Conservation (phyloP, 1,140 invertebrate species). For the Triops longicaudatus region DNA sequence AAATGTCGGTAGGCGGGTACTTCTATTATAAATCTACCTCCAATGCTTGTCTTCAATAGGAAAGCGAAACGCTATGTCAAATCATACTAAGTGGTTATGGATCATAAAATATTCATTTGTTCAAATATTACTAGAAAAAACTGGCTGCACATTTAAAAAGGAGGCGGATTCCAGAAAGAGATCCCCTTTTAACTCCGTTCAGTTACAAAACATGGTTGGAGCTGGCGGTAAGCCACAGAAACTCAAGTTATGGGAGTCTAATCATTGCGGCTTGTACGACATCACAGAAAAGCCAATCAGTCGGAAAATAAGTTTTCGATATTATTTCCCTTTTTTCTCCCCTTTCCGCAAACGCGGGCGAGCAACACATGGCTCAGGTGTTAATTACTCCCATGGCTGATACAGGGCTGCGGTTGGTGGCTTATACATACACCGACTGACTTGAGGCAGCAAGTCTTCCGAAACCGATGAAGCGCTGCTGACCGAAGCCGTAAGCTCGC, state of each 20-base stretch:
- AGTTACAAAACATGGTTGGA: not conserved
- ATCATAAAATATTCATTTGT: too few relatives aligned
- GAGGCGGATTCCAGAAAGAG: too few relatives aligned
- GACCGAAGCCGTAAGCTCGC: not conserved
- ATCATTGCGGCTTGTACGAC: not conserved
- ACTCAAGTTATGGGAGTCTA: not conserved
- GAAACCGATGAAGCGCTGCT: not conserved
- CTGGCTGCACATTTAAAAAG: too few relatives aligned
- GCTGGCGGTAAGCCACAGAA: not conserved
- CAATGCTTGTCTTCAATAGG: too few relatives aligned
- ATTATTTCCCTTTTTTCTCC: not conserved
- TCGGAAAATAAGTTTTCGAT: conserved; percentile 10
- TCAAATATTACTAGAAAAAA: too few relatives aligned
- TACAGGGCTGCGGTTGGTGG: too few relatives aligned
- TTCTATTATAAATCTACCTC: too few relatives aligned
- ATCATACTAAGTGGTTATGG: too few relatives aligned
- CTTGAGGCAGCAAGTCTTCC: not conserved
- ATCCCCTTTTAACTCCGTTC: not conserved
- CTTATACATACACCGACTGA: too few relatives aligned
- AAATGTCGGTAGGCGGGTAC: too few relatives aligned
- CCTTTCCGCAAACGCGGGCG: not conserved
- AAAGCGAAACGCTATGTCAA: too few relatives aligned
- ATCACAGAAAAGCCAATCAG: not conserved
- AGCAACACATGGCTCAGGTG: not conserved
- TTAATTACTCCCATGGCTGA: not conserved